Conservation (phyloP, 2,113 vertebrate species). For the Herpailurus yagouaroundi region DNA sequence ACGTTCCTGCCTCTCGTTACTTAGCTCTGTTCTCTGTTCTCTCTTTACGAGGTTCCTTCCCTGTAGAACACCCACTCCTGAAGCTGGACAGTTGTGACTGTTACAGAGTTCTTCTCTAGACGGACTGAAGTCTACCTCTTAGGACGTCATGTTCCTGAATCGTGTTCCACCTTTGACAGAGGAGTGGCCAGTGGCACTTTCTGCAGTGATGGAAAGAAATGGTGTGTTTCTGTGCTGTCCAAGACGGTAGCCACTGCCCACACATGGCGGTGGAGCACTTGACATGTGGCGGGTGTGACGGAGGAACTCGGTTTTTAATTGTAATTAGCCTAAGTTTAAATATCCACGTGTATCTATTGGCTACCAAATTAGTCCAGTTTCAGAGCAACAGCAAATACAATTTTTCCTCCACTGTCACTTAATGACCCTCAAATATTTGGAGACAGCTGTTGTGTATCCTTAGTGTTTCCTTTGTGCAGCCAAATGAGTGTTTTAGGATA, state of each 20-base stretch:
- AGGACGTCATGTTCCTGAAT: neutral
- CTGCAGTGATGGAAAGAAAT: neutral
- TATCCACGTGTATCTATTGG: fast-evolving
- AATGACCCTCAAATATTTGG: neutral
- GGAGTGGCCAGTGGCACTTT: too few relatives aligned
- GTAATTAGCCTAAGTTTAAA: neutral
- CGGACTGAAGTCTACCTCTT: neutral
- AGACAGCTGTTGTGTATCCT: too few relatives aligned
- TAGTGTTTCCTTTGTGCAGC: neutral
- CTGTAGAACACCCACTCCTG: neutral
- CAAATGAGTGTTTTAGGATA: too few relatives aligned
- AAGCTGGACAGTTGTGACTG: neutral
- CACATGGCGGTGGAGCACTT: fast-evolving
- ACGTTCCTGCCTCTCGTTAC: fast-evolving
- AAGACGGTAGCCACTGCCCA: fast-evolving
- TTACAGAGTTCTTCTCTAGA: neutral
- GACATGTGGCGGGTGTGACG: neutral
- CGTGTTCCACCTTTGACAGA: too few relatives aligned
- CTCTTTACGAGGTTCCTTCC: neutral
- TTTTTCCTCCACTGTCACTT: neutral
- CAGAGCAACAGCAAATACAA: fast-evolving
- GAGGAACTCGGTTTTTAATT: neutral
- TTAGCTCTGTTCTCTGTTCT: neutral
- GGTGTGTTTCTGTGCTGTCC: fast-evolving
- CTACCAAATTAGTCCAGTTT: neutral